These are phyloP conservation scores for Vulpes ferrilata DNA, from an alignment of 2,113 vertebrate species.

Conservation along the genomic window DNA sequence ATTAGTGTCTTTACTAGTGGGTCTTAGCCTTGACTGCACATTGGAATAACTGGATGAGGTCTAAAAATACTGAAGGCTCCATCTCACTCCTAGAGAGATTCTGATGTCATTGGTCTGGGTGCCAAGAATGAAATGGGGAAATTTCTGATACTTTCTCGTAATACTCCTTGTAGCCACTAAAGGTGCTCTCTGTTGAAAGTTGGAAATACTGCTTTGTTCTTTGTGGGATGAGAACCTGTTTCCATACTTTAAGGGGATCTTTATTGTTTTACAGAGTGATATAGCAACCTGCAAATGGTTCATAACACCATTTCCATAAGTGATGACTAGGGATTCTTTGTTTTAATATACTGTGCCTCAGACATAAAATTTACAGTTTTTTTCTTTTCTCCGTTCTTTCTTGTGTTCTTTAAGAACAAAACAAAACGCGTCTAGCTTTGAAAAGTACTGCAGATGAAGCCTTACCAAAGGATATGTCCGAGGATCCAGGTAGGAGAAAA, in stretches of 20 bases:
- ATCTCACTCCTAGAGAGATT: conserved; percentile 4
- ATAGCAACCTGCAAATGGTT: conserved; percentile 24
- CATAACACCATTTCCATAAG: conserved; percentile 18
- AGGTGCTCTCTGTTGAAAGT: neutral
- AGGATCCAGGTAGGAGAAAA: conserved; percentile 88
- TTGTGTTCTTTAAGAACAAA: conserved; percentile 67
- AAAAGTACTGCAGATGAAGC: conserved; percentile 83
- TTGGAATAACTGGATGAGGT: neutral
- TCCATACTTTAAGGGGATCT: neutral
- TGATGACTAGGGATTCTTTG: conserved; percentile 60
- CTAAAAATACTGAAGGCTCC: neutral
- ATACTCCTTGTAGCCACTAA: neutral
- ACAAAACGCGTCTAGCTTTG: conserved; percentile 78
- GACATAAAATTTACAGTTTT: conserved; percentile 61
- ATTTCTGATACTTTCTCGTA: conserved; percentile 12
- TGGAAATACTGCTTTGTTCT: conserved; percentile 46
- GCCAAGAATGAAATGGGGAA: conserved; percentile 10
- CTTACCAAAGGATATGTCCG: conserved; percentile 86
- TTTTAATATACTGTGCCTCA: conserved; percentile 56
- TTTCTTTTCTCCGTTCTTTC: neutral
- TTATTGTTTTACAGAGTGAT: conserved; percentile 62
- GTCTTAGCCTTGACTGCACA: neutral
- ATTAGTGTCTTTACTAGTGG: neutral
- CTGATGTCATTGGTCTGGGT: neutral
- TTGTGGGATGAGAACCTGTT: conserved; percentile 1